phyloP scores from a whole-genome alignment of 92 coral and sea anemone genomes.

The Parazoanthus darwini region DNA sequence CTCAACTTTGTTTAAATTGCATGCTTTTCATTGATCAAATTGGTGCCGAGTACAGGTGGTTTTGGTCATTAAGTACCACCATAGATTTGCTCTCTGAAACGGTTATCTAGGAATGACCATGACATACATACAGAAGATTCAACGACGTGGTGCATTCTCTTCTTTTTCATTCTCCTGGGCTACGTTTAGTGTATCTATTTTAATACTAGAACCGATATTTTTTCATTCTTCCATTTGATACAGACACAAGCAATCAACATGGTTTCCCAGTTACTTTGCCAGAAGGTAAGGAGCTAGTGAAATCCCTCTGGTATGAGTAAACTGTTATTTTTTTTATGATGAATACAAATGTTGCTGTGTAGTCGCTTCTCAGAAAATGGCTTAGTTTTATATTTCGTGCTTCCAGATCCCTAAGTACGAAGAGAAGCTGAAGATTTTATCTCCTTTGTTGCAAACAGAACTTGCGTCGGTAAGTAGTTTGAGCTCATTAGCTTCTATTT shows the following conservation, averaged over 20 bases:
- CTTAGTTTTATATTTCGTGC: not conserved
- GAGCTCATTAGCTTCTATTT: not conserved
- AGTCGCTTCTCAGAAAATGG: not conserved
- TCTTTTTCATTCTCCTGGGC: too few species aligned
- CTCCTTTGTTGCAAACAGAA: slow-evolving; percentile 20
- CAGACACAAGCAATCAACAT: slow-evolving; percentile 90
- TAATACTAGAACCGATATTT: not conserved
- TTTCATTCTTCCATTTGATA: not conserved
- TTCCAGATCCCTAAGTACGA: slow-evolving; percentile 29
- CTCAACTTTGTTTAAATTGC: too few species aligned
- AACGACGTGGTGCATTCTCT: too few species aligned
- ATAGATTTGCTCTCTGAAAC: too few species aligned
- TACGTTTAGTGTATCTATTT: not conserved
- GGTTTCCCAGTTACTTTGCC: slow-evolving; percentile 74
- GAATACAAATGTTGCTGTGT: not conserved
- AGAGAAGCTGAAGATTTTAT: not conserved
- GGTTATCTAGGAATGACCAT: too few species aligned
- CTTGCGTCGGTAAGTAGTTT: slow-evolving; percentile 16
- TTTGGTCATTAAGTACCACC: too few species aligned
- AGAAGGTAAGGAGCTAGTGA: slow-evolving; percentile 62
- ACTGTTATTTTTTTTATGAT: not conserved
- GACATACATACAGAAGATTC: too few species aligned
- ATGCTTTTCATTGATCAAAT: too few species aligned
- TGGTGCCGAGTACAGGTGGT: too few species aligned
- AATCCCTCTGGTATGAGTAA: not conserved